These are phyloP conservation scores for Lacanobia oleracea DNA, from an alignment of 2,888 invertebrate genomes.

Conservation along the genomic window DNA sequence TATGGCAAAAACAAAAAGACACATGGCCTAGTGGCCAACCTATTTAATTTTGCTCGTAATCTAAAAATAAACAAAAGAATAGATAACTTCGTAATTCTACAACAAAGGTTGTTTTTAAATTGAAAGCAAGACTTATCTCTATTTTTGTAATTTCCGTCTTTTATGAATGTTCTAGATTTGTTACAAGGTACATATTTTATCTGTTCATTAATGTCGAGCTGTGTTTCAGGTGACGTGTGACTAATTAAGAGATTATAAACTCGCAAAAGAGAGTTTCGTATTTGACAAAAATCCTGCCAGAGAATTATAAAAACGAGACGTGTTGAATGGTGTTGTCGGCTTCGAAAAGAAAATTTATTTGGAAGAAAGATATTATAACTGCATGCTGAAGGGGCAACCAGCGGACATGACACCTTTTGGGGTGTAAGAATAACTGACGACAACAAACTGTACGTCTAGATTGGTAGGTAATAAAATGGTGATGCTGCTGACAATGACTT, in stretches of 20 bases:
- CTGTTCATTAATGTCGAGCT: slow-evolving; percentile 6
- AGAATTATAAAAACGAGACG: neutral
- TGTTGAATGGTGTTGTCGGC: neutral
- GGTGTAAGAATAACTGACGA: neutral
- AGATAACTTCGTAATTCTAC: neutral
- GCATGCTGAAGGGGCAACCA: neutral
- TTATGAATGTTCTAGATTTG: slow-evolving; percentile 27
- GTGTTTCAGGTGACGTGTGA: slow-evolving; percentile 6
- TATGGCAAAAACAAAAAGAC: slow-evolving; percentile 1
- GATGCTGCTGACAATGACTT: neutral
- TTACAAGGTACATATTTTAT: slow-evolving; percentile 9
- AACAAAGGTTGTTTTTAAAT: slow-evolving; percentile 8
- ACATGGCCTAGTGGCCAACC: neutral
- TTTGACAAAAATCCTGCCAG: neutral
- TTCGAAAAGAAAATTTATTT: slow-evolving; percentile 1
- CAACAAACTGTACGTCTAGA: neutral
- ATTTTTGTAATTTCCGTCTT: slow-evolving; percentile 20
- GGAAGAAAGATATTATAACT: neutral
- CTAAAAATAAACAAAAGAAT: slow-evolving; percentile 31
- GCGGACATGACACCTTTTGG: neutral
- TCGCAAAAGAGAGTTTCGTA: neutral
- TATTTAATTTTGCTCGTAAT: neutral
- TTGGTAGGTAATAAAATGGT: neutral
- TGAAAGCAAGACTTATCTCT: slow-evolving; percentile 9
- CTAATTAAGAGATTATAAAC: slow-evolving; percentile 11